phyloP scores from a whole-genome alignment of 2,113 vertebrate species.

The Centropristis striata region DNA sequence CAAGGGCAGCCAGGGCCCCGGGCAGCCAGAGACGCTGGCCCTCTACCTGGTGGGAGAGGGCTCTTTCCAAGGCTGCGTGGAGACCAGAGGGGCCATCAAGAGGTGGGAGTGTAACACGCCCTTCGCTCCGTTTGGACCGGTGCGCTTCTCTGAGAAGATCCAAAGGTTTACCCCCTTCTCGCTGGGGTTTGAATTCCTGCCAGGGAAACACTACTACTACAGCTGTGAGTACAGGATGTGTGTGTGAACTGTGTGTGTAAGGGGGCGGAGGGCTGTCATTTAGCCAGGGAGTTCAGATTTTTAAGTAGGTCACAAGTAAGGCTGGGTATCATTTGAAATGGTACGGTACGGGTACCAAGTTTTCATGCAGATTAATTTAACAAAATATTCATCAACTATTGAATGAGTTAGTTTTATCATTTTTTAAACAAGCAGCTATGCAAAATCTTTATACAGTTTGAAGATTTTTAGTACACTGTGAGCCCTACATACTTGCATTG shows the following conservation, averaged over 20 bases:
- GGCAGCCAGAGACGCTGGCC: slow-evolving; percentile 89
- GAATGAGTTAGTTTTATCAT: neutral
- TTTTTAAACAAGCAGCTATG: neutral
- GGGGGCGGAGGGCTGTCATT: neutral
- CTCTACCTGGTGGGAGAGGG: slow-evolving; percentile 93
- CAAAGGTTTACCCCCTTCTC: slow-evolving; percentile 99
- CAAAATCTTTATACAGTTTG: neutral
- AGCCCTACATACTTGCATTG: too few relatives aligned
- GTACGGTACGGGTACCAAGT: neutral
- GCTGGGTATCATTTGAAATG: neutral
- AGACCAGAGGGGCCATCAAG: slow-evolving; percentile 92
- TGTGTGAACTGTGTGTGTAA: slow-evolving; percentile 11
- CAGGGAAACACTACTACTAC: slow-evolving; percentile 95
- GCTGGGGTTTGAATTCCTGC: slow-evolving; percentile 95
- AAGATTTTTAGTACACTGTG: too few relatives aligned
- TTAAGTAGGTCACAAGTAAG: neutral
- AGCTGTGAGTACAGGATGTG: slow-evolving; percentile 90
- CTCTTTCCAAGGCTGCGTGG: slow-evolving; percentile 92
- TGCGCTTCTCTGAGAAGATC: slow-evolving; percentile 98
- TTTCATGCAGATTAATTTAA: neutral
- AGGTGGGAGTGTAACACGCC: slow-evolving; percentile 97
- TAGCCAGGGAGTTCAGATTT: neutral
- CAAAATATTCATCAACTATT: neutral
- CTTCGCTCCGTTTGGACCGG: slow-evolving; percentile 90
- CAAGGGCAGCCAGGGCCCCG: slow-evolving; percentile 40